These are phyloP conservation scores for Cynocephalus volans DNA, from an alignment of 2,113 vertebrate genomes.

Conservation along the genomic window DNA sequence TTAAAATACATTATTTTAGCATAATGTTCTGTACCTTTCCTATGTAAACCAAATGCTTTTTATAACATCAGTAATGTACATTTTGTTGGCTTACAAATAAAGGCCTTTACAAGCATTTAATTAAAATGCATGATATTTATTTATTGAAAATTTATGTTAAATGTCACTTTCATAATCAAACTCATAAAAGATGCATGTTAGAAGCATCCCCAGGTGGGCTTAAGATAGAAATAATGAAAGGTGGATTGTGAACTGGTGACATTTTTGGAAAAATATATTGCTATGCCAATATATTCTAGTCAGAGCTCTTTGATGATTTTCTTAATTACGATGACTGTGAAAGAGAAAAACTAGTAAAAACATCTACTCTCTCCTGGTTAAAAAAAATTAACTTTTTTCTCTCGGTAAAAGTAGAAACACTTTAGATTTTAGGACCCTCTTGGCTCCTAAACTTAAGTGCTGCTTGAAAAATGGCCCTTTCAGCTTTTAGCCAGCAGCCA, in stretches of 20 bases:
- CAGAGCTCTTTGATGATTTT: conserved; percentile 5
- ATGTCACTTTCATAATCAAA: neutral
- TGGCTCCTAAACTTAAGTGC: conserved; percentile 72
- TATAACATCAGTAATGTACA: neutral
- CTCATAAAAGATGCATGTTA: neutral
- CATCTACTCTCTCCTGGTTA: conserved; percentile 41
- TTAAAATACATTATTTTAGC: too few relatives aligned
- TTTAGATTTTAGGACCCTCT: conserved; percentile 70
- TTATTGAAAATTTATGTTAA: neutral
- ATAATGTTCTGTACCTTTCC: neutral
- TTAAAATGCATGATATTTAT: neutral
- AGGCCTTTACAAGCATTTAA: neutral
- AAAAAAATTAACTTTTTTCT: neutral
- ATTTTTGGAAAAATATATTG: neutral
- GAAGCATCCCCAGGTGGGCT: neutral
- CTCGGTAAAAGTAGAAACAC: conserved; percentile 60
- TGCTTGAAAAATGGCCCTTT: conserved; percentile 77
- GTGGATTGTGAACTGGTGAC: neutral
- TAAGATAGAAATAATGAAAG: neutral
- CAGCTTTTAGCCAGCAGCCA: too few relatives aligned
- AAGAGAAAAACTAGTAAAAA: conserved; percentile 70
- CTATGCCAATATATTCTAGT: neutral
- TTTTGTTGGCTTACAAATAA: neutral
- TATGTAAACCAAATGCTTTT: neutral
- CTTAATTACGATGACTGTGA: conserved; percentile 40